Evolutionary conservation across 1,140 invertebrate genomes (phyloP).

Genomic region (Anoplophora glabripennis): DNA sequence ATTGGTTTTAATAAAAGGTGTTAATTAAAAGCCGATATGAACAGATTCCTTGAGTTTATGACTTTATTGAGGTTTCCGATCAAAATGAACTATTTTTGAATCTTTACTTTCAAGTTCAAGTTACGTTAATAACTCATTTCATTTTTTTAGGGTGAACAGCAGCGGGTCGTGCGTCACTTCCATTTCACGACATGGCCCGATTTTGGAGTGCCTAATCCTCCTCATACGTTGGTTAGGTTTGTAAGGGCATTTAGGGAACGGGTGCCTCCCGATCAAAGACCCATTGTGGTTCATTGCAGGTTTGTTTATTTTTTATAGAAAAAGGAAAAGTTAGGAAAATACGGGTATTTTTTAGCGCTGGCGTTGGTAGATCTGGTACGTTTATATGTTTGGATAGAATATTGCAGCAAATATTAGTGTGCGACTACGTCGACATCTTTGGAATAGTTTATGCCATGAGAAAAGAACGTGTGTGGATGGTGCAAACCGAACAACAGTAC

Average conservation of each 20-base stretch:
- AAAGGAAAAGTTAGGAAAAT: too few relatives aligned
- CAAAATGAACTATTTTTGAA: too few relatives aligned
- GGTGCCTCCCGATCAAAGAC: slow-evolving; percentile 80
- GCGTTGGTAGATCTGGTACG: slow-evolving; percentile 87
- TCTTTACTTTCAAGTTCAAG: neutral
- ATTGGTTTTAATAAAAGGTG: too few relatives aligned
- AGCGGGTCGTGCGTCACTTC: slow-evolving; percentile 85
- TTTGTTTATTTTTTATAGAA: slow-evolving; percentile 43
- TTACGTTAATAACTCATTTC: neutral
- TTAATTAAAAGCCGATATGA: too few relatives aligned
- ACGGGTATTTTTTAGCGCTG: slow-evolving; percentile 63
- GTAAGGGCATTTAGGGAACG: slow-evolving; percentile 88
- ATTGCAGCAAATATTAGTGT: slow-evolving; percentile 78
- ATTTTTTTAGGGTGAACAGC: slow-evolving; percentile 69
- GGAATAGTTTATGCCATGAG: slow-evolving; percentile 96
- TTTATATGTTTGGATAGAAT: slow-evolving; percentile 93
- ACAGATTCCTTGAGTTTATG: too few relatives aligned
- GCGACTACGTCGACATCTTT: slow-evolving; percentile 89
- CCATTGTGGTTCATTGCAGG: slow-evolving; percentile 92
- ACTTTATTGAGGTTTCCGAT: too few relatives aligned
- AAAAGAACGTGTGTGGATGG: slow-evolving; percentile 96
- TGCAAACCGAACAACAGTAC: slow-evolving; percentile 94
- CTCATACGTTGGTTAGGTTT: slow-evolving; percentile 85
- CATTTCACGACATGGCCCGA: slow-evolving; percentile 98
- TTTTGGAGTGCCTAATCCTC: slow-evolving; percentile 93